Evolutionary conservation across 2,888 invertebrate species (phyloP).

Genomic region (Harmothoe impar): DNA sequence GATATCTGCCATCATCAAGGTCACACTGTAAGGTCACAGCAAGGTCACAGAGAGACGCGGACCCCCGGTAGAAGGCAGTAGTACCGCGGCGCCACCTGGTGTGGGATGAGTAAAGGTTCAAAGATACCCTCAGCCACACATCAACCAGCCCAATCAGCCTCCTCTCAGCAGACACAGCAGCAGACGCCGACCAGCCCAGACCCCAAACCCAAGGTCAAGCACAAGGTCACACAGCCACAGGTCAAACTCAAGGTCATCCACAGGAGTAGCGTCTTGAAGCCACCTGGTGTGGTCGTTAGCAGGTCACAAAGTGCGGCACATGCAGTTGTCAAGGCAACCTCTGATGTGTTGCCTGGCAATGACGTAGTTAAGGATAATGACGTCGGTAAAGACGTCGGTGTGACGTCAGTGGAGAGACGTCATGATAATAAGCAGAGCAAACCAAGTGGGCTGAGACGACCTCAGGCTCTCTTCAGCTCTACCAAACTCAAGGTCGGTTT

Average conservation of each 20-base stretch:
- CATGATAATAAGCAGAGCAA: not conserved
- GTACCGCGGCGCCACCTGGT: not conserved
- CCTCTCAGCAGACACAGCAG: not conserved
- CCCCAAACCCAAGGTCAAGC: constrained; percentile 28
- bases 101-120: constrained; percentile 53
- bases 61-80: no score
- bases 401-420: not conserved
- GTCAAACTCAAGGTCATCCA: constrained; percentile 46
- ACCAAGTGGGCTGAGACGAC: constrained; percentile 8
- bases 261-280: not conserved
- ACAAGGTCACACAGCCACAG: not conserved
- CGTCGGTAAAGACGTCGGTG: constrained; percentile 27
- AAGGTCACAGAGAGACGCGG: no score
- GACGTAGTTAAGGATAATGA: not conserved
- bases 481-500: constrained; percentile 3
- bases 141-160: not conserved
- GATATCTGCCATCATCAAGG: no score
- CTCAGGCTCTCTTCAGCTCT: not conserved
- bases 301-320: not conserved
- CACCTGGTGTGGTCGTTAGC: constrained; percentile 1
- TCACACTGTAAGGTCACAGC: no score
- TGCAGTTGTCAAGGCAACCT: not conserved
- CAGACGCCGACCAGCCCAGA: not conserved
- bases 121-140: not conserved
- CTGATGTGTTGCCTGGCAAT: not conserved